Conservation (phyloP, 2,113 vertebrate genomes). For the Cichladusa arquata region DNA sequence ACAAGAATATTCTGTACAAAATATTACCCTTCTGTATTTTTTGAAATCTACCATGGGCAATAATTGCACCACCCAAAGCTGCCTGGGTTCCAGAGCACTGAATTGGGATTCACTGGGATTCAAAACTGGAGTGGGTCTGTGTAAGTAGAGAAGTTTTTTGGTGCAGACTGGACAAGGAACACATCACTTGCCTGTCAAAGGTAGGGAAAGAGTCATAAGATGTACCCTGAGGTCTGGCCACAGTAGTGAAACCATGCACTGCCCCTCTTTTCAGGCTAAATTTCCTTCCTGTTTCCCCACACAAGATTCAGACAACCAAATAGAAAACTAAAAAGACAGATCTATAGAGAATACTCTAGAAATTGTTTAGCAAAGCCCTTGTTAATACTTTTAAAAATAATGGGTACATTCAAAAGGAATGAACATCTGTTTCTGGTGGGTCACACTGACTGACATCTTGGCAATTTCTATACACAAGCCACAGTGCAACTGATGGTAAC, state of each 20-base stretch:
- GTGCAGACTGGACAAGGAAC: neutral
- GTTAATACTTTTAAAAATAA: neutral
- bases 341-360: neutral
- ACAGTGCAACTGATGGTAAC: neutral
- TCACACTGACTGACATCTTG: neutral
- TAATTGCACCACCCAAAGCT: neutral
- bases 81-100: neutral
- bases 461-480: neutral
- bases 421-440: neutral
- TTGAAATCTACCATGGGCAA: neutral
- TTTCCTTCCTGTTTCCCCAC: neutral
- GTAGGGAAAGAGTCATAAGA: accelerated
- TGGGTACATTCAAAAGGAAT: neutral
- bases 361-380: neutral
- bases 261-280: neutral
- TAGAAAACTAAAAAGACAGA: neutral
- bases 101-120: neutral
- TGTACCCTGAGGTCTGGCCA: neutral
- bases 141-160: neutral
- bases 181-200: neutral
- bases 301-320: neutral
- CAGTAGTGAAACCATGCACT: neutral
- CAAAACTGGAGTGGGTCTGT: neutral
- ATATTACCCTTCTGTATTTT: neutral
- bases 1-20: neutral